These are phyloP conservation scores for Esox lucius DNA, from an alignment of 2,797 vertebrate species.

Conservation along the genomic window DNA sequence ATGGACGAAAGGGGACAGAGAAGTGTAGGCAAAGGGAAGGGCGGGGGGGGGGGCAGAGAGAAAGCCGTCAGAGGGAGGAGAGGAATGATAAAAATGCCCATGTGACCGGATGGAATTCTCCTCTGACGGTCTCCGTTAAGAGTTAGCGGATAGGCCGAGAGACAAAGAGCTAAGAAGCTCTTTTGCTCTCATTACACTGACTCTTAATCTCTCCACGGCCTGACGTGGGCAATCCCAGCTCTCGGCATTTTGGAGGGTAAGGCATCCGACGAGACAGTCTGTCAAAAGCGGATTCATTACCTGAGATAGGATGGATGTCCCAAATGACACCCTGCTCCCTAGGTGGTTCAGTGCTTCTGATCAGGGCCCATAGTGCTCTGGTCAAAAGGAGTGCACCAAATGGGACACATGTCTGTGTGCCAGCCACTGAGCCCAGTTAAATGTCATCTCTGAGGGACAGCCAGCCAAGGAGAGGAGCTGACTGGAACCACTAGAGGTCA, in stretches of 20 bases:
- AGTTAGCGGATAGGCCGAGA: slow-evolving; percentile 55
- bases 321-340: slow-evolving; percentile 51
- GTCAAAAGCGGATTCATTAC: slow-evolving; percentile 76
- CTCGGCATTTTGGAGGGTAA: slow-evolving; percentile 63
- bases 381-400: neutral
- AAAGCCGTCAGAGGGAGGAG: slow-evolving; percentile 17
- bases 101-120: slow-evolving; percentile 42
- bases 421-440: neutral
- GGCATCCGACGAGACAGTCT: slow-evolving; percentile 66
- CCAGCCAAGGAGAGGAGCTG: slow-evolving; percentile 11
- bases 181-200: slow-evolving; percentile 72
- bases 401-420: neutral
- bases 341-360: neutral
- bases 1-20: slow-evolving; percentile 49
- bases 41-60: slow-evolving; percentile 1
- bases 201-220: slow-evolving; percentile 75
- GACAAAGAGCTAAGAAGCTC: slow-evolving; percentile 70
- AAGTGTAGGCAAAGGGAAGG: slow-evolving; percentile 26
- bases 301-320: slow-evolving; percentile 63
- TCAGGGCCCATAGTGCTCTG: too few species aligned
- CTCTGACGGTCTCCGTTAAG: neutral
- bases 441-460: slow-evolving; percentile 25
- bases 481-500: slow-evolving; percentile 90
- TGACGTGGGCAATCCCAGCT: slow-evolving; percentile 72
- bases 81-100: slow-evolving; percentile 62